Percentiles rank a stretch among this genome's conserved stretches.
Evolutionary conservation across 2,888 invertebrate genomes (phyloP).

Genomic region (Dynastes maya): DNA sequence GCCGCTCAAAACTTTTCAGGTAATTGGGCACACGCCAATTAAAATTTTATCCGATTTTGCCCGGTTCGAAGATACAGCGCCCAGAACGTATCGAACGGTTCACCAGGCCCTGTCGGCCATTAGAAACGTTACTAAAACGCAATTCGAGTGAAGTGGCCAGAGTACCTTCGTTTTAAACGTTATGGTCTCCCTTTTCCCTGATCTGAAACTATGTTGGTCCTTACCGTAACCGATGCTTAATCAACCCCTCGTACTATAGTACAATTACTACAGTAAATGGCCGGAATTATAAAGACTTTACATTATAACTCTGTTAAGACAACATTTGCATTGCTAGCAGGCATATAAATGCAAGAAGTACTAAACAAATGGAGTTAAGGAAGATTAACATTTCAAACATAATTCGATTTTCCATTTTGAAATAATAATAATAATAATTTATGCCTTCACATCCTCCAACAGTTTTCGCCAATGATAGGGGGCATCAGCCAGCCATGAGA

Average conservation of each 20-base stretch:
- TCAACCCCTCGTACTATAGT: background rate
- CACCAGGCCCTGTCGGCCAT: constrained; percentile 8
- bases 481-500: too few relatives aligned
- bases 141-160: constrained; percentile 27
- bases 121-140: constrained; percentile 30
- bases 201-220: constrained; percentile 12
- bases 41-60: constrained; percentile 41
- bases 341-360: too few relatives aligned
- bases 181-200: background rate
- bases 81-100: background rate
- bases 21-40: constrained; percentile 45
- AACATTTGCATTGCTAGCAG: too few relatives aligned
- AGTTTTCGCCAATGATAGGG: too few relatives aligned
- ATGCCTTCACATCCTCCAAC: too few relatives aligned
- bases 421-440: too few relatives aligned
- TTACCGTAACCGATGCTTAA: constrained; percentile 21
- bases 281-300: background rate
- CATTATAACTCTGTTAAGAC: background rate
- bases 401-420: too few relatives aligned
- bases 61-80: background rate
- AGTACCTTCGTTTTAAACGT: constrained; percentile 1
- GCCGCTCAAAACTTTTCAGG: constrained; percentile 39
- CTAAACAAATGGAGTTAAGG: too few relatives aligned
- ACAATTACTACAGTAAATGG: background rate
- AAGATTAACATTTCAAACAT: too few relatives aligned